Evolutionary conservation across 1,140 invertebrate genomes (phyloP).

Genomic region (Drosophila santomea): DNA sequence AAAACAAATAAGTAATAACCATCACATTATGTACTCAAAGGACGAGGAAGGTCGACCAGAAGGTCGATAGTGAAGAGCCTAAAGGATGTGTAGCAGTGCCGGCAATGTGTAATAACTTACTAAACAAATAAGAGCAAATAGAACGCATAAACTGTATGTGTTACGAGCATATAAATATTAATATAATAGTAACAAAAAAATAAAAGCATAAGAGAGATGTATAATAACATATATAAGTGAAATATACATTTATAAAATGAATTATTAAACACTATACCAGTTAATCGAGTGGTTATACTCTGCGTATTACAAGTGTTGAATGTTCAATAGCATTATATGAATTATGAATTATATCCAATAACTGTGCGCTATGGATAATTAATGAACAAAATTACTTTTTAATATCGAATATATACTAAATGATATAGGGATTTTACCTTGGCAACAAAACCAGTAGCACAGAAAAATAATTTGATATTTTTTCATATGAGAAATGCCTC

Average conservation of each 20-base stretch:
- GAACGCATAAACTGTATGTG: constrained; percentile 54
- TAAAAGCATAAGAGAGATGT: constrained; percentile 36
- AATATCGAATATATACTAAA: constrained; percentile 40
- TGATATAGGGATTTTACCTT: constrained; percentile 34
- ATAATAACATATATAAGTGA: constrained; percentile 40
- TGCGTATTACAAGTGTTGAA: constrained; percentile 77
- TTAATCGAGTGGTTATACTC: constrained; percentile 58
- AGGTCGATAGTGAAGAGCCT: constrained; percentile 2
- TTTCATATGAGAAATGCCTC: constrained; percentile 38
- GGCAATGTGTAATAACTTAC: constrained; percentile 76
- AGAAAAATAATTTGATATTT: constrained; percentile 41
- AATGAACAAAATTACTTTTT: constrained; percentile 41
- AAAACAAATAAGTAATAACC: constrained; percentile 29
- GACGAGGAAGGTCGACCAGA: neutral
- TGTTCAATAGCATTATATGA: constrained; percentile 77
- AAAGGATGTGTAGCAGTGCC: constrained; percentile 61
- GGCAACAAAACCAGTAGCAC: constrained; percentile 32
- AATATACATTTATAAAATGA: constrained; percentile 39
- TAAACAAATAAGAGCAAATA: constrained; percentile 55
- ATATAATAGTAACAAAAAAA: neutral
- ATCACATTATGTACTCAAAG: constrained; percentile 42
- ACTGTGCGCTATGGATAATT: constrained; percentile 51
- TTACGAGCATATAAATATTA: constrained; percentile 51
- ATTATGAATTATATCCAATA: constrained; percentile 60
- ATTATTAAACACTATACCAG: constrained; percentile 44